phyloP scores from a whole-genome alignment of 2,888 invertebrate genomes.

The Agrotis exclamationis region DNA sequence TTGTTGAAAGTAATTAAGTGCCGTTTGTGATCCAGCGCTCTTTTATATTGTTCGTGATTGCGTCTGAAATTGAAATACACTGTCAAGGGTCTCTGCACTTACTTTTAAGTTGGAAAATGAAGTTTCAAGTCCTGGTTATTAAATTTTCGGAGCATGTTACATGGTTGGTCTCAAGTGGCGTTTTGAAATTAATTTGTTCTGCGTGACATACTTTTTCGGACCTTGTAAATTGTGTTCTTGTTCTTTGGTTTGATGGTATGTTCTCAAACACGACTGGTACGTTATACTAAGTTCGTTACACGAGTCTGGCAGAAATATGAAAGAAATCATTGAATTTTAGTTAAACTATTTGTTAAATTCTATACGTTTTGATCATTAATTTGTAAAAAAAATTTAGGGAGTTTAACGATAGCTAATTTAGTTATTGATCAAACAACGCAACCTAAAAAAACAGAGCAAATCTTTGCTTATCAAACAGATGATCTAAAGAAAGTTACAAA shows the following conservation, averaged over 20 bases:
- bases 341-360: no score
- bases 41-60: conserved; percentile 56
- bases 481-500: no score
- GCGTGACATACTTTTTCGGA: neutral
- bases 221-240: neutral
- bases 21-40: conserved; percentile 39
- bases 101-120: conserved; percentile 16
- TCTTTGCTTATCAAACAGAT: no score
- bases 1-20: conserved; percentile 59
- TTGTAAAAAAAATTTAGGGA: no score
- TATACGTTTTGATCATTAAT: no score
- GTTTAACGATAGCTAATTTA: no score
- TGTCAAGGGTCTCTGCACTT: conserved; percentile 34
- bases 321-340: no score
- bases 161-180: conserved; percentile 1
- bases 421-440: no score
- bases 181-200: conserved; percentile 1
- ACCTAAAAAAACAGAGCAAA: no score
- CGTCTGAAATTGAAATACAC: conserved; percentile 51
- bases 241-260: neutral
- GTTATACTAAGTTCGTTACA: no score
- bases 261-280: neutral
- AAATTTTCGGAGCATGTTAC: conserved; percentile 9
- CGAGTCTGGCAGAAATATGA: no score
- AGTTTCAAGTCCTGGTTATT: conserved; percentile 4